Evolutionary conservation across 2,113 vertebrate species (phyloP).

Genomic region (Myocastor coypus): DNA sequence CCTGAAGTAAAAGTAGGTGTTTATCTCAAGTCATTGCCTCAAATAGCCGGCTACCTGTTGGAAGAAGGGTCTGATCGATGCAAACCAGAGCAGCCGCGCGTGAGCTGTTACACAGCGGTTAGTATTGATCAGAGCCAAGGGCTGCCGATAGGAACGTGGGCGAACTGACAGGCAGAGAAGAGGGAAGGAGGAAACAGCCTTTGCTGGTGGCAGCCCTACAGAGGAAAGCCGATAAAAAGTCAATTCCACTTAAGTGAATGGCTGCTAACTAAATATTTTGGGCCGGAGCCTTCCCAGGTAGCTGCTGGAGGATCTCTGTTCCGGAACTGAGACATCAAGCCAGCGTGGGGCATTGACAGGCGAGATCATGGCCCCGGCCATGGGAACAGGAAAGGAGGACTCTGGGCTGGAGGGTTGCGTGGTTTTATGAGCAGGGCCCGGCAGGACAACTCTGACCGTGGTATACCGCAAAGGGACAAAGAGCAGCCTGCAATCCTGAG

Average conservation of each 20-base stretch:
- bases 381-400: neutral
- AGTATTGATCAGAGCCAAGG: constrained; percentile 94
- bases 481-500: neutral
- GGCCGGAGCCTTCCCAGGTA: constrained; percentile 83
- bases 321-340: constrained; percentile 90
- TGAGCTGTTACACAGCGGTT: constrained; percentile 91
- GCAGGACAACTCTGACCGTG: neutral
- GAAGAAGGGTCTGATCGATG: constrained; percentile 94
- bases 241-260: constrained; percentile 98
- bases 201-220: constrained; percentile 92
- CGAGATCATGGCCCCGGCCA: constrained; percentile 4
- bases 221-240: constrained; percentile 95
- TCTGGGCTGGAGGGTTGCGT: accelerated
- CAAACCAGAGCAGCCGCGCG: constrained; percentile 87
- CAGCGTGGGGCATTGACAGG: constrained; percentile 73
- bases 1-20: constrained; percentile 83
- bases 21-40: constrained; percentile 82
- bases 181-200: constrained; percentile 90
- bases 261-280: constrained; percentile 98
- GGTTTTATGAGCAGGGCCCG: neutral
- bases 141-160: constrained; percentile 95
- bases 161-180: constrained; percentile 90
- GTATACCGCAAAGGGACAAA: neutral
- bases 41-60: constrained; percentile 90
- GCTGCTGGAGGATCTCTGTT: constrained; percentile 79